Conservation (phyloP, 2,888 invertebrate species). For the Cancer borealis region DNA sequence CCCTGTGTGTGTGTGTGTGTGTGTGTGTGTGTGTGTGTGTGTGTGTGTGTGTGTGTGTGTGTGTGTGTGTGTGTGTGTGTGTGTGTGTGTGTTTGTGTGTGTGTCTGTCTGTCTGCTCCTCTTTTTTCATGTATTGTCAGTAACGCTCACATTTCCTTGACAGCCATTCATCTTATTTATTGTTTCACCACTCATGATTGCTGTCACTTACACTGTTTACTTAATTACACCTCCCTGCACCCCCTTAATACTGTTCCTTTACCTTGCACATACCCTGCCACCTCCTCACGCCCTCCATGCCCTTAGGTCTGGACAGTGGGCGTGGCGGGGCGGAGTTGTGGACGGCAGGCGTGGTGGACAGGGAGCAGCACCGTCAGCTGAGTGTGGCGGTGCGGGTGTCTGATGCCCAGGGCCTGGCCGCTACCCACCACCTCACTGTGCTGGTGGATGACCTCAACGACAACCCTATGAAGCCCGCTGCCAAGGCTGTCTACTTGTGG, state of each 20-base stretch:
- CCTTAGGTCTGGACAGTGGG: slow-evolving; percentile 73
- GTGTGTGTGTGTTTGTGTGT: slow-evolving; percentile 26
- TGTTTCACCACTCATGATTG: neutral
- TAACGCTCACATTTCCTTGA: neutral
- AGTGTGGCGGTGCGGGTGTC: slow-evolving; percentile 67
- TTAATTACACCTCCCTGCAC: neutral
- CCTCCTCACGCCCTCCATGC: neutral
- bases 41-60: neutral
- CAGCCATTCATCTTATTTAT: neutral
- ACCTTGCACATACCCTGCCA: neutral
- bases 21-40: neutral
- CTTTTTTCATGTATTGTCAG: no score
- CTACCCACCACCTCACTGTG: slow-evolving; percentile 67
- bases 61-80: slow-evolving; percentile 18
- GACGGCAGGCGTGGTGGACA: slow-evolving; percentile 66
- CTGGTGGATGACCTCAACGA: slow-evolving; percentile 75
- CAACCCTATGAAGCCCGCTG: slow-evolving; percentile 75
- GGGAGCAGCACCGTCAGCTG: slow-evolving; percentile 72
- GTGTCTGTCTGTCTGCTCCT: no score
- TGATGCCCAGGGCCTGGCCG: slow-evolving; percentile 66
- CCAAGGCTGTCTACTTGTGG: slow-evolving; percentile 76
- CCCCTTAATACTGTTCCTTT: neutral
- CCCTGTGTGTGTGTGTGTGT: neutral
- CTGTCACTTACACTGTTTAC: no score
- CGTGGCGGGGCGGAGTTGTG: slow-evolving; percentile 75